phyloP scores from a whole-genome alignment of 2,888 invertebrate genomes.

The Adelognathus sp. region DNA sequence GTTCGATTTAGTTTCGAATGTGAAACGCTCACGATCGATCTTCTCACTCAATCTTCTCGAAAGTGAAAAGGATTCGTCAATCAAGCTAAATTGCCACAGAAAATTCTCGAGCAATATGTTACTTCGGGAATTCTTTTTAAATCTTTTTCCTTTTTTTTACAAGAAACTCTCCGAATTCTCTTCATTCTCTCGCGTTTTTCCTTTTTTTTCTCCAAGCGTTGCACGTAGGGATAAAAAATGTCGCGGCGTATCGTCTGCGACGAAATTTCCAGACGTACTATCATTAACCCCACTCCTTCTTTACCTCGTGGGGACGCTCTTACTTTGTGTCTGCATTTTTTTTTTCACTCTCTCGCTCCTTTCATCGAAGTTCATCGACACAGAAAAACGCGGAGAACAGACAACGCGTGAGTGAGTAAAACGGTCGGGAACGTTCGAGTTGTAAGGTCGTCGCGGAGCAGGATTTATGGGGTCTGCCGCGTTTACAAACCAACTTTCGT shows the following conservation, averaged over 20 bases:
- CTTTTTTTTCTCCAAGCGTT: not conserved
- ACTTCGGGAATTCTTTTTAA: conserved; percentile 3
- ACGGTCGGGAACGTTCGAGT: conserved; percentile 38
- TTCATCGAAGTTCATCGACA: conserved; percentile 47
- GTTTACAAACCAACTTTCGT: conserved; percentile 45
- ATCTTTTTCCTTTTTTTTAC: not conserved
- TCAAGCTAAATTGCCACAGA: not conserved
- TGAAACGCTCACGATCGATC: not conserved
- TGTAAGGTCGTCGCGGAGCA: conserved; percentile 46
- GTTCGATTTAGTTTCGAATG: not conserved
- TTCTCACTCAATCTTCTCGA: not conserved
- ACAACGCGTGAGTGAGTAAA: conserved; percentile 23
- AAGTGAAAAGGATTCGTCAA: not conserved
- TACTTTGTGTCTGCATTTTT: conserved; percentile 4
- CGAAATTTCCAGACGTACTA: conserved; percentile 42
- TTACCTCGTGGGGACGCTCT: conserved; percentile 31
- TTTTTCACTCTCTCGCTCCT: conserved; percentile 2
- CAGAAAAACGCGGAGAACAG: conserved; percentile 34
- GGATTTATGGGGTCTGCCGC: conserved; percentile 50
- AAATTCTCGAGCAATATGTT: not conserved
- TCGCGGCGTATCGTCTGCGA: conserved; percentile 27
- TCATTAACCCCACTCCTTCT: conserved; percentile 46
- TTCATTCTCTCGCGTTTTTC: not conserved
- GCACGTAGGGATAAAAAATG: conserved; percentile 9
- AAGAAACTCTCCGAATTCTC: not conserved